Base-by-base conservation (phyloP, 1,140 invertebrate species). In the Babylonia areolata region DNA sequence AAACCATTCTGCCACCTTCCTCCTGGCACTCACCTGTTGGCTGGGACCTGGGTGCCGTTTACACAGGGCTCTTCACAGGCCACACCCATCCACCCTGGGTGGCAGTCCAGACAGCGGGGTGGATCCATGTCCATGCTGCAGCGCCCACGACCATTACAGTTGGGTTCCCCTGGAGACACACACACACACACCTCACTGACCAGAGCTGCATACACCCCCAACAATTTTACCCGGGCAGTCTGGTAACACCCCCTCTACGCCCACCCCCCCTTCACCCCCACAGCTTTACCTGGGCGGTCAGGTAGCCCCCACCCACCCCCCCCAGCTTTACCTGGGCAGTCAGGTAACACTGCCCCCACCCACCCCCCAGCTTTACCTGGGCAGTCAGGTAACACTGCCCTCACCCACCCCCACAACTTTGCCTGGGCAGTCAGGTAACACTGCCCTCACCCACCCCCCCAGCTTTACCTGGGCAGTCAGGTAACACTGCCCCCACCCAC, bases 51-150 rank as follows among this genome's bases (percentile, higher is more conserved):
- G 46, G 84, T 86, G 20, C 91, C 91, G 81, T 92, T 73, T 17
- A 88, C 85, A 90, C 91, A 92, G 11, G 85, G 89, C 37, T 90
- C 87, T 20, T 90, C 86, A 89, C 91, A 92, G 20, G 89, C 89
- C 17, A 84, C 80, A 28, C 91, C 91, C 89, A 92, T 90, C 87
- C 89, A 92, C 28, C 90, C 90, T 2, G 83, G 31, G 3, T 81
- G 54, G 86, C 92, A 92, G 82, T 84, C 82, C 64, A 84, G 86
- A 87, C 92, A 92, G 31, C 73, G 87, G 6, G 92, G 92, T 20
- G 92, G 91, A 37, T 91, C 85, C 42, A 69, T 89, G 6, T 23
- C 84, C 0, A 87, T 37, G 42, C 90, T 87, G 86, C 92, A 92
- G 20, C 58, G 31, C 42, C 92, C 92, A 54, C 85, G 86, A 15